These are phyloP conservation scores for Rhynchonycteris naso DNA, from an alignment of 2,797 vertebrate species.

Conservation along the genomic window DNA sequence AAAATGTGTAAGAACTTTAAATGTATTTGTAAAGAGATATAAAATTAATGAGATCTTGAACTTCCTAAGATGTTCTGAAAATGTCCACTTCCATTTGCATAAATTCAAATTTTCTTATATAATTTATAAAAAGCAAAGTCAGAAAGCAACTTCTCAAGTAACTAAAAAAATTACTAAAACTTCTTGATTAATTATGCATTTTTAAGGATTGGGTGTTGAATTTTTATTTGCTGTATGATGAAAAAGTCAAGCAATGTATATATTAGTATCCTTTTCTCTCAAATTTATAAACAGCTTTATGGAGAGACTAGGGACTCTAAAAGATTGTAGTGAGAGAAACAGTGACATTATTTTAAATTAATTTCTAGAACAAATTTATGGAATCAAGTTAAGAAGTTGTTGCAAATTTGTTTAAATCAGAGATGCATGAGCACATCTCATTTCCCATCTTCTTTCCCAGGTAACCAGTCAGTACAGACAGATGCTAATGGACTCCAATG, in stretches of 20 bases:
- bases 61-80: neutral
- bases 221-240: neutral
- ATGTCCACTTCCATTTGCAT: neutral
- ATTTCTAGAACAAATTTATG: neutral
- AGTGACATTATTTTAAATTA: slow-evolving; percentile 1
- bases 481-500: neutral
- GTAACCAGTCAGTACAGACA: neutral
- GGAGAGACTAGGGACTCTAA: neutral
- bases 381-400: neutral
- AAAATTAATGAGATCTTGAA: neutral
- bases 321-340: neutral
- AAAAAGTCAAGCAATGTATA: neutral
- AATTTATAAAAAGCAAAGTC: neutral
- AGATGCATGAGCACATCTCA: neutral
- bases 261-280: neutral
- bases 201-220: neutral
- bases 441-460: neutral
- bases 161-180: neutral
- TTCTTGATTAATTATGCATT: neutral
- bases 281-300: neutral
- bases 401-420: neutral
- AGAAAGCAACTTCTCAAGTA: neutral
- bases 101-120: neutral
- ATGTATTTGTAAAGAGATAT: neutral
- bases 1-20: neutral